Base-by-base conservation (phyloP, 1,140 invertebrate genomes). In the Drosophila bocki region DNA sequence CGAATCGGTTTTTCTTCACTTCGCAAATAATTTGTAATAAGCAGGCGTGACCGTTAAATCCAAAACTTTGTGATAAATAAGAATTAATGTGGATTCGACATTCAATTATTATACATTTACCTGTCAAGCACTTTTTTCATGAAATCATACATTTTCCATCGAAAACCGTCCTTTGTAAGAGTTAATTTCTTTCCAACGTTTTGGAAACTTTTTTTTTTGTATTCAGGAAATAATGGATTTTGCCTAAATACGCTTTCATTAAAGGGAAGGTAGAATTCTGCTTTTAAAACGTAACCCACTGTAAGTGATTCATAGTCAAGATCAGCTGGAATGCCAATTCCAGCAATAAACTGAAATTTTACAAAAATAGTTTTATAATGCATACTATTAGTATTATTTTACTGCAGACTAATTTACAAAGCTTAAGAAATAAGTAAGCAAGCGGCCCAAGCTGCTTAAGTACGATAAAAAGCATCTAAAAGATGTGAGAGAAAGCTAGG, bases 1-100 rank as follows among this genome's bases (percentile, higher is more conserved):
- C 22, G 13, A 68, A 65, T 32, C 17, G 3, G 3, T 39, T 48
- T 32, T 15, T 33, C 6, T 65, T 65, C 9, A 15, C 60, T 7
- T 68, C 60, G 12, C 64, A 65, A 8, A 65, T 48, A 3, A 62
- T 35, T 29, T 68, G 41, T 22, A 68, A 68, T 12, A 68, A 44
- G 29, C 64, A 68, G 2, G 9, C 17, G 22, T 48, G 64, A 0
- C 64, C 64, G 8, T 47, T 68, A 8, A 48, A 22, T 11, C 64
- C 64, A 4, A 65, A 39, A 3, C 64, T 68, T n/a, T 3, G 5
- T 15, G 1, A 9, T 9, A 1, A 6, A 33, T n/a, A 22, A 0
- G 1, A 8, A 15, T 39, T 17, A 1, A 17, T 11, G 13, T n/a
- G 0, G 0, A 15, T 6, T 12, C 0, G 11, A 7, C 0, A 6